Evolutionary conservation across 2,113 vertebrate genomes (phyloP).

Genomic region (Pedionomus torquatus): DNA sequence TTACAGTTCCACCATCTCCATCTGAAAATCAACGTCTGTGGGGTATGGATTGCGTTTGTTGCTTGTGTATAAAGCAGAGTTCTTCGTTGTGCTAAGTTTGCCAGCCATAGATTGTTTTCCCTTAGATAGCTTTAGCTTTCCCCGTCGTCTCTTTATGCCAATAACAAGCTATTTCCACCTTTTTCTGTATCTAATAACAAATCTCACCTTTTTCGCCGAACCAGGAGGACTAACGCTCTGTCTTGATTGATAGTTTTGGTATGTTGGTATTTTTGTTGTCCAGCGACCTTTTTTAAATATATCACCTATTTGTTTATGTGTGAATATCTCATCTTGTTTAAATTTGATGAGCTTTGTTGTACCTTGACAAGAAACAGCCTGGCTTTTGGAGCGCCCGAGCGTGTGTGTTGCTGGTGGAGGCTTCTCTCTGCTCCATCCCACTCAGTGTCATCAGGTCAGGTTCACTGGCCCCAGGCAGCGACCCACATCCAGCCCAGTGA

Average conservation of each 20-base stretch:
- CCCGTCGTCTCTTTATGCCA: neutral
- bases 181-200: neutral
- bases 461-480: neutral
- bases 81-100: neutral
- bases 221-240: neutral
- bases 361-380: neutral
- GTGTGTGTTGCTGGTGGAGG: neutral
- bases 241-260: too few species aligned
- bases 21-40: neutral
- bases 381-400: neutral
- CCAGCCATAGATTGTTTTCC: neutral
- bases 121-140: neutral
- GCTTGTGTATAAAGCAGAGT: neutral
- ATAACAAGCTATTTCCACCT: neutral
- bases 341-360: neutral
- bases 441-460: neutral
- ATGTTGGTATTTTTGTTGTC: neutral
- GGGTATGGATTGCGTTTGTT: neutral
- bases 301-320: neutral
- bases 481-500: neutral
- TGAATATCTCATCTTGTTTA: neutral
- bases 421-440: neutral
- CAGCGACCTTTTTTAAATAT: neutral
- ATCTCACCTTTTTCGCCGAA: neutral
- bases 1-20: neutral